Percentiles rank a stretch among this genome's conserved stretches.
Evolutionary conservation across 2,797 vertebrate genomes (phyloP).

Genomic region (Sebastes flavidus): DNA sequence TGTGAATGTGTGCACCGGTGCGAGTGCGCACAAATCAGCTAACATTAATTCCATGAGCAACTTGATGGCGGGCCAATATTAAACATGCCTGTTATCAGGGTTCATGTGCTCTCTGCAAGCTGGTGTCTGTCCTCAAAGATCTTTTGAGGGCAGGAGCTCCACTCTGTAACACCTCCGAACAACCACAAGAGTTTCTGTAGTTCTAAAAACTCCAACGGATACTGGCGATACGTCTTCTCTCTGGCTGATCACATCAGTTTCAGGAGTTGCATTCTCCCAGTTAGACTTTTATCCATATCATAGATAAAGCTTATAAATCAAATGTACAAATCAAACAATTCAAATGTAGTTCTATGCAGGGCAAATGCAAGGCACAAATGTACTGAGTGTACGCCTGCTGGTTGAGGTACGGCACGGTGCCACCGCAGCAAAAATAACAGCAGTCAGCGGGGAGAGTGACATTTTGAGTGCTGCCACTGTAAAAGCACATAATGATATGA

Average conservation of each 20-base stretch:
- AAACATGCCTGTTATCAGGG: conserved; percentile 7
- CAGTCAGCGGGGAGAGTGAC: conserved; percentile 60
- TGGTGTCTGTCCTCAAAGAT: background rate
- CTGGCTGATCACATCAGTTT: background rate
- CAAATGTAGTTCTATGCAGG: background rate
- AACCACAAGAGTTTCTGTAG: background rate
- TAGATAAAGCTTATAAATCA: background rate
- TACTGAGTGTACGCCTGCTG: background rate
- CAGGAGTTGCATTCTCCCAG: background rate
- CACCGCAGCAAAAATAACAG: conserved; percentile 34
- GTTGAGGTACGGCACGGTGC: conserved; percentile 7
- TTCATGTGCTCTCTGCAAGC: background rate
- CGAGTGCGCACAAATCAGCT: conserved; percentile 23
- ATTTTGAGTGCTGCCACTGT: conserved; percentile 64
- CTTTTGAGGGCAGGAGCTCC: background rate
- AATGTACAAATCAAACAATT: background rate
- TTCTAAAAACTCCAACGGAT: background rate
- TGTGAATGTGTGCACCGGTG: background rate
- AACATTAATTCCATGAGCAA: conserved; percentile 10
- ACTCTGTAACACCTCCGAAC: conserved; percentile 2
- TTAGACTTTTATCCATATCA: background rate
- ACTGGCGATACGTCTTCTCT: background rate
- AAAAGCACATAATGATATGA: conserved; percentile 59
- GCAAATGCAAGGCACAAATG: background rate
- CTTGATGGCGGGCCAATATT: conserved; percentile 6